Percentiles rank a stretch among this genome's conserved stretches.
phyloP scores from a whole-genome alignment of 1,140 invertebrate genomes.

The Neodiprion lecontei region DNA sequence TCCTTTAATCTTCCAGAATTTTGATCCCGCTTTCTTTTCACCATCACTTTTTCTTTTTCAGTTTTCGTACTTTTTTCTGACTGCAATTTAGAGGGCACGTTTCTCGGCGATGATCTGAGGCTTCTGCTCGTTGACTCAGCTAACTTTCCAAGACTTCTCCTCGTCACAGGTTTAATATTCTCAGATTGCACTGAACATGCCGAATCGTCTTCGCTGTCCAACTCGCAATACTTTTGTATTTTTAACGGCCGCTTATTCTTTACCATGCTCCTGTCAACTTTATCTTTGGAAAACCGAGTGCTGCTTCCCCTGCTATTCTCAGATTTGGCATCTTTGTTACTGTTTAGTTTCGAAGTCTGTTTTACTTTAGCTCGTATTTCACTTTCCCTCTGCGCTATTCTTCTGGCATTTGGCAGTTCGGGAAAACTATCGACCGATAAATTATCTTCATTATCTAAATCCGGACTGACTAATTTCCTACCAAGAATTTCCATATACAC shows the following conservation, averaged over 20 bases:
- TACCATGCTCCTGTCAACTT: slow-evolving; percentile 32
- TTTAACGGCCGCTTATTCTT: slow-evolving; percentile 50
- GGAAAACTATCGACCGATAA: slow-evolving; percentile 72
- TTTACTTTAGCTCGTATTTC: slow-evolving; percentile 65
- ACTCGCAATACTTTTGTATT: slow-evolving; percentile 50
- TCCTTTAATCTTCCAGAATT: slow-evolving; percentile 19
- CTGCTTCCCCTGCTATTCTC: slow-evolving; percentile 26
- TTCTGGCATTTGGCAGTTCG: slow-evolving; percentile 70
- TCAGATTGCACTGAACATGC: slow-evolving; percentile 42
- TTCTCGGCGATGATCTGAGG: slow-evolving; percentile 44
- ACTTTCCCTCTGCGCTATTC: slow-evolving; percentile 68
- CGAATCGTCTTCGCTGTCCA: slow-evolving; percentile 54
- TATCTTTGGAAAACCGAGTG: slow-evolving; percentile 19
- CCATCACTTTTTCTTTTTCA: slow-evolving; percentile 21
- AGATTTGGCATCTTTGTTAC: slow-evolving; percentile 20
- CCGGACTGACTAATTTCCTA: slow-evolving; percentile 68
- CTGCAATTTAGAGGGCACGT: slow-evolving; percentile 26
- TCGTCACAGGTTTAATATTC: slow-evolving; percentile 38
- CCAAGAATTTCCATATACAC: slow-evolving; percentile 79
- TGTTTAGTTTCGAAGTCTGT: slow-evolving; percentile 37
- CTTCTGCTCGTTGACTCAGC: slow-evolving; percentile 38
- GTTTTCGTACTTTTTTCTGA: slow-evolving; percentile 29
- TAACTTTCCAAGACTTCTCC: slow-evolving; percentile 36
- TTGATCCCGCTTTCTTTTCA: slow-evolving; percentile 37
- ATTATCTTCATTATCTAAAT: slow-evolving; percentile 69